Conservation (phyloP, 2,797 vertebrate genomes). For the Xiphorhynchus erythropygius region DNA sequence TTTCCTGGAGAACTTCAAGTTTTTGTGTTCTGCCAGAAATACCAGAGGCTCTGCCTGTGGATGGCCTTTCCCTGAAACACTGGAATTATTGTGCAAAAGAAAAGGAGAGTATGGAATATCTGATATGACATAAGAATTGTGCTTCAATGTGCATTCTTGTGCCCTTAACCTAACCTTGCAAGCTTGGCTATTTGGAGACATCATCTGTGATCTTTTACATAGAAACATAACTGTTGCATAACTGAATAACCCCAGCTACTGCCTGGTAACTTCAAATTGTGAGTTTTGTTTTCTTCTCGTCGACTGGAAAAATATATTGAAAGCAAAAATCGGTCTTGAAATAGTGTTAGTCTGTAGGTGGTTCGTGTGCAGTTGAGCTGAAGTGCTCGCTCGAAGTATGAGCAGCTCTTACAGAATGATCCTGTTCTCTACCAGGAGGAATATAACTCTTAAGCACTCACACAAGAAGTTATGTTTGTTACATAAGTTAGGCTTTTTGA, state of each 20-base stretch:
- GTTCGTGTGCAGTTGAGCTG: background rate
- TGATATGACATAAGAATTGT: background rate
- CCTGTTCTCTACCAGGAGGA: background rate
- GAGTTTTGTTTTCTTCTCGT: slow-evolving; percentile 19
- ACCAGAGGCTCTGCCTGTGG: background rate
- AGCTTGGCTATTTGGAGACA: background rate
- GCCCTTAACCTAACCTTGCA: background rate
- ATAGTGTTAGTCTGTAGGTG: slow-evolving; percentile 33
- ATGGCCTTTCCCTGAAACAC: background rate
- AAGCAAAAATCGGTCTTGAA: background rate
- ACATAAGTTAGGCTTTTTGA: background rate
- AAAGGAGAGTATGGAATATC: background rate
- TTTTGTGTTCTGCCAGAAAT: background rate
- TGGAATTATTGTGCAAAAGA: background rate
- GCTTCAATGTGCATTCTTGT: accelerated
- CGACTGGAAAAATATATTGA: background rate
- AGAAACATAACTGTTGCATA: background rate
- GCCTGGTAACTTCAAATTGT: background rate
- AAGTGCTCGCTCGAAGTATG: background rate
- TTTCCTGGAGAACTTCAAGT: background rate
- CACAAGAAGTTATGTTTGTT: background rate
- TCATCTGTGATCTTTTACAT: background rate
- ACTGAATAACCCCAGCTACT: background rate
- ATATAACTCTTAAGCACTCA: background rate
- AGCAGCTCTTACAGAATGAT: background rate